phyloP scores from a whole-genome alignment of 2,113 vertebrate species.

The Barnardius zonarius region DNA sequence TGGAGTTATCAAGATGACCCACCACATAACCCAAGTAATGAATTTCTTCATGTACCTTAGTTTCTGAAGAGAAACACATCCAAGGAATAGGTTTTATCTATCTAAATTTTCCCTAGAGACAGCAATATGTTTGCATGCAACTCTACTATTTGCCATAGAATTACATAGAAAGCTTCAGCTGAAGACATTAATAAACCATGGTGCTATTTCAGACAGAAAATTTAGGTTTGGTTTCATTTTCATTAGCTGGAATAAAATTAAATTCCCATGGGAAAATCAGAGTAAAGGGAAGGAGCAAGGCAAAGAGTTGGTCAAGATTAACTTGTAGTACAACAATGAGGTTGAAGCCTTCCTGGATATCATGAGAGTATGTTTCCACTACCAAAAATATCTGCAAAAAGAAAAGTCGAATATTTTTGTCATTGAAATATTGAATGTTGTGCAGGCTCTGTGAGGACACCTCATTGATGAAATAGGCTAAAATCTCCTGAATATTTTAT shows the following conservation, averaged over 20 bases:
- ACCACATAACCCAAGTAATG: background rate
- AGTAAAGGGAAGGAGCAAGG: background rate
- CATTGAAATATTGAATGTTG: background rate
- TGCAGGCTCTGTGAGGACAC: background rate
- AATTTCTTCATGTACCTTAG: background rate
- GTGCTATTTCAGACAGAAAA: background rate
- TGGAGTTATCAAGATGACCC: background rate
- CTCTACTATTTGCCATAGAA: background rate
- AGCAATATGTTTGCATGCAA: background rate
- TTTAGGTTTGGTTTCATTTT: background rate
- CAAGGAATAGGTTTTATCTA: background rate
- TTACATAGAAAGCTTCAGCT: background rate
- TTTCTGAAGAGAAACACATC: constrained; percentile 3
- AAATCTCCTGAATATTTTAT: background rate
- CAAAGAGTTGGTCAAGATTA: background rate
- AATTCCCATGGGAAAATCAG: background rate
- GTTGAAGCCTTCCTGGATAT: background rate
- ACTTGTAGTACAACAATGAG: background rate
- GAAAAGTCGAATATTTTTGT: background rate
- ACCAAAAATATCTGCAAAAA: background rate
- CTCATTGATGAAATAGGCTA: background rate
- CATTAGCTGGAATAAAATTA: background rate
- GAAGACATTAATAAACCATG: background rate
- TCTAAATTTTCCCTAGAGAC: background rate
- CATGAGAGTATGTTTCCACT: background rate